A percentile compares a stretch with the other conserved stretches of the same genome.
Conservation (phyloP, 1,140 invertebrate genomes). For the Bombyx mandarina region DNA sequence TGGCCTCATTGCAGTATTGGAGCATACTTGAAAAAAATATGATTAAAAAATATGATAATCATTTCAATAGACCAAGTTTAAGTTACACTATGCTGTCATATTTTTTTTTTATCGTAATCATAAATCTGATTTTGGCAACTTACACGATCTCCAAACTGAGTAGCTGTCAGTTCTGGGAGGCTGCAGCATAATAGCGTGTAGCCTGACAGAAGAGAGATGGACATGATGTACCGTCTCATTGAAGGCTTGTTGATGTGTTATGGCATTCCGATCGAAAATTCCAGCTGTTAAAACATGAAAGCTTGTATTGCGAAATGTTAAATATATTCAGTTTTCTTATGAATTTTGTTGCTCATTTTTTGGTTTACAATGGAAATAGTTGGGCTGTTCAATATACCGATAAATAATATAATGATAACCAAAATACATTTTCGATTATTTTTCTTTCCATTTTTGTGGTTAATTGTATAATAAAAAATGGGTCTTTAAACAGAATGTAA, state of each 20-base stretch:
- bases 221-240: conserved; percentile 41
- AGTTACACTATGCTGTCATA: too few species aligned
- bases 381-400: too few species aligned
- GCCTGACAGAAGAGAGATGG: conserved; percentile 14
- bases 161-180: conserved; percentile 40
- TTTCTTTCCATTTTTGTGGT: too few species aligned
- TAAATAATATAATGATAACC: too few species aligned
- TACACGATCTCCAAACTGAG: conserved; percentile 43
- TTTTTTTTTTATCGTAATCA: background rate
- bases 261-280: conserved; percentile 32
- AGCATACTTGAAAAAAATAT: conserved; percentile 64
- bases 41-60: background rate
- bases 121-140: conserved; percentile 14
- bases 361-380: too few species aligned
- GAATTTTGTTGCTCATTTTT: too few species aligned
- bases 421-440: too few species aligned
- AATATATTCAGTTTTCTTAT: too few species aligned
- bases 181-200: conserved; percentile 27
- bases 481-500: too few species aligned
- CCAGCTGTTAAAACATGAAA: conserved; percentile 28
- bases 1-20: conserved; percentile 73
- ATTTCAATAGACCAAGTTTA: background rate
- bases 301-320: too few species aligned
- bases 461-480: too few species aligned
- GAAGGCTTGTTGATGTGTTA: conserved; percentile 36